These are phyloP conservation scores for Hypocryptadius cinnamomeus DNA, from an alignment of 2,113 vertebrate species.

Conservation along the genomic window DNA sequence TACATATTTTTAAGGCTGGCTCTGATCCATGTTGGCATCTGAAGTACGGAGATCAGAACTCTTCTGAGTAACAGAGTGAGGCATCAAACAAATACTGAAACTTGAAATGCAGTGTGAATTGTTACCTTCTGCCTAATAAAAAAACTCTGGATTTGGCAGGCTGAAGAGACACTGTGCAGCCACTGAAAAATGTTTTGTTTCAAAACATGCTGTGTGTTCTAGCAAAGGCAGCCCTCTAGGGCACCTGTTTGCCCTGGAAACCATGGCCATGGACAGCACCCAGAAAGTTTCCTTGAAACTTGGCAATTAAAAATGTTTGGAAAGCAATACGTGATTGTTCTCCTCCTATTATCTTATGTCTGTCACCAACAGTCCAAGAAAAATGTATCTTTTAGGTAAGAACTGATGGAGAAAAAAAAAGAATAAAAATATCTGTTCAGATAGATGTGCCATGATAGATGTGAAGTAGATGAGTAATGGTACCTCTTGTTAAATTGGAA, in stretches of 20 bases:
- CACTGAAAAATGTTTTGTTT: not conserved
- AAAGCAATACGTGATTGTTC: not conserved
- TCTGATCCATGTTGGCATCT: not conserved
- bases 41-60: not conserved
- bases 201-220: accelerated
- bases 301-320: not conserved
- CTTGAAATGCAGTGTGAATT: not conserved
- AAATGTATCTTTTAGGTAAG: not conserved
- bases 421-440: not conserved
- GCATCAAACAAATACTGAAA: not conserved
- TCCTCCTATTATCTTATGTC: not conserved
- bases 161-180: not conserved
- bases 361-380: not conserved
- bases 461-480: not conserved
- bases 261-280: not conserved
- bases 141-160: not conserved
- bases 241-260: not conserved
- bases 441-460: not conserved
- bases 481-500: not conserved
- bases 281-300: not conserved
- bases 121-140: not conserved
- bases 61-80: not conserved
- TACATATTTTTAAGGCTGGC: constrained; percentile 3
- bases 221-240: not conserved
- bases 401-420: not conserved